Evolutionary conservation across 1,140 invertebrate genomes (phyloP).

Genomic region (Zaprionus inermis): DNA sequence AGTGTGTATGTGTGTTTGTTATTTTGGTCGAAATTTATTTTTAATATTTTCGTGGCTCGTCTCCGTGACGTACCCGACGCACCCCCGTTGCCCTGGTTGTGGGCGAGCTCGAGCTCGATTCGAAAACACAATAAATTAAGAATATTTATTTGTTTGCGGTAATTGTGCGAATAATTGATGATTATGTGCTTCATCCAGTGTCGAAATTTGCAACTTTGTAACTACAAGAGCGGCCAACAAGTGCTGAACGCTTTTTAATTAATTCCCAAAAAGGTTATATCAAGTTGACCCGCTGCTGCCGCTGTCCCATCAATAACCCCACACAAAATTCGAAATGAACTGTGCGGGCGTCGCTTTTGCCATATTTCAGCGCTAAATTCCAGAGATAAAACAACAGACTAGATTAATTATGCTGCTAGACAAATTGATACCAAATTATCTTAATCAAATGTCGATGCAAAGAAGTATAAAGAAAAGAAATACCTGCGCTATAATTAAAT

Average conservation of each 20-base stretch:
- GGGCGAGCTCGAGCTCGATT: slow-evolving; percentile 58
- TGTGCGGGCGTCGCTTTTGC: slow-evolving; percentile 1
- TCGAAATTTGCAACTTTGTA: slow-evolving; percentile 39
- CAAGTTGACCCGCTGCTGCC: slow-evolving; percentile 49
- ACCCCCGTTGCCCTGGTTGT: slow-evolving; percentile 42
- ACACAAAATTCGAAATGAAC: slow-evolving; percentile 12
- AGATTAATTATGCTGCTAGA: not conserved
- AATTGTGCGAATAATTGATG: slow-evolving; percentile 81
- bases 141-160: slow-evolving; percentile 80
- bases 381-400: not conserved
- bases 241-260: slow-evolving; percentile 69
- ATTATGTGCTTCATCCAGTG: slow-evolving; percentile 65
- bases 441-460: slow-evolving; percentile 14
- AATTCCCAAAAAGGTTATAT: slow-evolving; percentile 56
- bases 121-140: slow-evolving; percentile 80
- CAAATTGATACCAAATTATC: slow-evolving; percentile 3
- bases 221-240: slow-evolving; percentile 32
- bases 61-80: slow-evolving; percentile 33
- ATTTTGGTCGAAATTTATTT: slow-evolving; percentile 73
- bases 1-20: slow-evolving; percentile 54
- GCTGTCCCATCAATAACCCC: slow-evolving; percentile 27
- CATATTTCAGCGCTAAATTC: not conserved
- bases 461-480: not conserved
- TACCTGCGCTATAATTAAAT: not conserved
- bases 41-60: slow-evolving; percentile 66